Conservation (phyloP, 2,888 invertebrate genomes). For the Hemaris fuciformis region DNA sequence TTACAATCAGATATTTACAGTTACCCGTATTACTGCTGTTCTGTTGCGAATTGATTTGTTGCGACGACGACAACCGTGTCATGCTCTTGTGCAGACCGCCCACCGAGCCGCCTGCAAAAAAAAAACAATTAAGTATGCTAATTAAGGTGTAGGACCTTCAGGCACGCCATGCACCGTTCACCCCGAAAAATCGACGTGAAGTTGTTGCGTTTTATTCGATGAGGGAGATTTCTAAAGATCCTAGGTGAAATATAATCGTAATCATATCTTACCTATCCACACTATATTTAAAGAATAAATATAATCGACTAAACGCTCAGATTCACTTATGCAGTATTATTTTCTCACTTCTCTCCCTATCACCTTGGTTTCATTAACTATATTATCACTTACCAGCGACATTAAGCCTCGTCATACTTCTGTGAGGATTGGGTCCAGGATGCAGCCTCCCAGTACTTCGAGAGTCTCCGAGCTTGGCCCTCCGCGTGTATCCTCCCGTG, state of each 20-base stretch:
- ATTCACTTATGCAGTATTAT: no score
- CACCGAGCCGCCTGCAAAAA: conserved; percentile 83
- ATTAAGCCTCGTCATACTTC: conserved; percentile 90
- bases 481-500: conserved; percentile 75
- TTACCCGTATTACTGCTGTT: conserved; percentile 54
- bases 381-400: conserved; percentile 83
- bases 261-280: no score
- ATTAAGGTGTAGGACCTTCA: no score
- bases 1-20: neutral
- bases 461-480: conserved; percentile 87
- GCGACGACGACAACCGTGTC: conserved; percentile 89
- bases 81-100: conserved; percentile 91
- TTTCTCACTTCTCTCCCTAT: no score
- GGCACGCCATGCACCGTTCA: no score
- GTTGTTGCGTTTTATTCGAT: no score
- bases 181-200: neutral
- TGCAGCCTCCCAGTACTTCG: conserved; percentile 88
- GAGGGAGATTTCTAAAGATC: no score
- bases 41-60: conserved; percentile 85
- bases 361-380: no score
- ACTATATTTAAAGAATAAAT: no score
- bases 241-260: no score
- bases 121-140: neutral
- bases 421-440: conserved; percentile 86
- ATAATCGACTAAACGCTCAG: no score